Evolutionary conservation across 2,797 vertebrate species (phyloP).

Genomic region (Crocodylus rhombifer): DNA sequence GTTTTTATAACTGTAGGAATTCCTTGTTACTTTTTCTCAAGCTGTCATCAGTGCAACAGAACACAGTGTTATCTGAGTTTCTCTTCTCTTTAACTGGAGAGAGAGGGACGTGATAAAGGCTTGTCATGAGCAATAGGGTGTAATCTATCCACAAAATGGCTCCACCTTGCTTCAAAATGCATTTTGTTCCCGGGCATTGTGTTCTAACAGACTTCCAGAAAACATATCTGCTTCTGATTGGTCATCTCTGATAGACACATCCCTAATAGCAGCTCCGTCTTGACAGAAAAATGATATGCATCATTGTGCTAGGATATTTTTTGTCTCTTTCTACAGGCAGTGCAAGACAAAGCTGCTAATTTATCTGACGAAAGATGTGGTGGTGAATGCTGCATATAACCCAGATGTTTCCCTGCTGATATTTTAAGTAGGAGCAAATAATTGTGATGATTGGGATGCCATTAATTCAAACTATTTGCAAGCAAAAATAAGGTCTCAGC

Average conservation of each 20-base stretch:
- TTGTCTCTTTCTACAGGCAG: conserved; percentile 55
- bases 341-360: conserved; percentile 70
- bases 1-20: conserved; percentile 78
- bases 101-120: conserved; percentile 62
- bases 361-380: conserved; percentile 68
- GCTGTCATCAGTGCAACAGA: conserved; percentile 74
- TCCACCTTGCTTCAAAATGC: conserved; percentile 36
- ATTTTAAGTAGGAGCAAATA: conserved; percentile 60
- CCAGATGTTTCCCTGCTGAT: conserved; percentile 77
- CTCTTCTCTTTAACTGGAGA: conserved; percentile 52
- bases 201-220: conserved; percentile 45
- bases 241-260: conserved; percentile 61
- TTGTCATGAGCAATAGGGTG: conserved; percentile 56
- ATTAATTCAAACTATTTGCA: conserved; percentile 52
- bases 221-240: conserved; percentile 66
- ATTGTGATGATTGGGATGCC: conserved; percentile 44
- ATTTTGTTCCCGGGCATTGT: conserved; percentile 64
- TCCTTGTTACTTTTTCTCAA: conserved; percentile 73
- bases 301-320: conserved; percentile 42
- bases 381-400: conserved; percentile 34
- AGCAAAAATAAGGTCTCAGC: conserved; percentile 24
- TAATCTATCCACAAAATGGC: conserved; percentile 62
- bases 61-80: conserved; percentile 68
- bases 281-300: conserved; percentile 61
- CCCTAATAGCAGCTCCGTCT: conserved; percentile 58